These are phyloP conservation scores for Eufriesea mexicana DNA, from an alignment of 1,140 invertebrate species.

Conservation along the genomic window DNA sequence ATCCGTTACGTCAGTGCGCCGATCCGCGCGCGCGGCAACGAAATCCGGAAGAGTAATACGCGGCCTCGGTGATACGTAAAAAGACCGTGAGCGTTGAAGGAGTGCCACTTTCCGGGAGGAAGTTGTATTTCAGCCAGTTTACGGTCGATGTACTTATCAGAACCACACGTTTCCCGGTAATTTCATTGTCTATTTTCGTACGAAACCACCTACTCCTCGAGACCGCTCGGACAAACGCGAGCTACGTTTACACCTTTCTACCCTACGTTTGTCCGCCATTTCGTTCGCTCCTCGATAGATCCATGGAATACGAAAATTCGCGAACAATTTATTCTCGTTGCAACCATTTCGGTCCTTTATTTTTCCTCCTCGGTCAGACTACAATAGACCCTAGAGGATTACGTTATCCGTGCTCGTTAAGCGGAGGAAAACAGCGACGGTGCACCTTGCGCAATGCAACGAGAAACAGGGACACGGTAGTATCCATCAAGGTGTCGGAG, in stretches of 20 bases:
- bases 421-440: slow-evolving; percentile 39
- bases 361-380: neutral
- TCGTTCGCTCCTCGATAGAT: no score
- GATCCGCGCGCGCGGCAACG: slow-evolving; percentile 6
- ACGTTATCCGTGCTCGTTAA: slow-evolving; percentile 42
- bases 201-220: neutral
- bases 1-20: slow-evolving; percentile 44
- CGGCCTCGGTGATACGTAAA: slow-evolving; percentile 35
- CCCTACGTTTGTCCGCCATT: no score
- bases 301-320: neutral
- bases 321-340: neutral
- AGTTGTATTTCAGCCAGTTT: slow-evolving; percentile 59
- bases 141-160: slow-evolving; percentile 43
- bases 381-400: slow-evolving; percentile 31
- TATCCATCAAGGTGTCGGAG: slow-evolving; percentile 74
- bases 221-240: no score
- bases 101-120: slow-evolving; percentile 47
- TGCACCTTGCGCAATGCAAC: slow-evolving; percentile 72
- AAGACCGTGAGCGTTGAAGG: neutral
- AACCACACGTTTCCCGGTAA: slow-evolving; percentile 19
- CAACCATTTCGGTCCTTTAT: neutral
- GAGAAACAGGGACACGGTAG: slow-evolving; percentile 65
- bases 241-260: no score
- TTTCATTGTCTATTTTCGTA: slow-evolving; percentile 13
- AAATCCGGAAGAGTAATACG: slow-evolving; percentile 57